Evolutionary conservation across 1,140 invertebrate species (phyloP).

Genomic region (Lethrus apterus): DNA sequence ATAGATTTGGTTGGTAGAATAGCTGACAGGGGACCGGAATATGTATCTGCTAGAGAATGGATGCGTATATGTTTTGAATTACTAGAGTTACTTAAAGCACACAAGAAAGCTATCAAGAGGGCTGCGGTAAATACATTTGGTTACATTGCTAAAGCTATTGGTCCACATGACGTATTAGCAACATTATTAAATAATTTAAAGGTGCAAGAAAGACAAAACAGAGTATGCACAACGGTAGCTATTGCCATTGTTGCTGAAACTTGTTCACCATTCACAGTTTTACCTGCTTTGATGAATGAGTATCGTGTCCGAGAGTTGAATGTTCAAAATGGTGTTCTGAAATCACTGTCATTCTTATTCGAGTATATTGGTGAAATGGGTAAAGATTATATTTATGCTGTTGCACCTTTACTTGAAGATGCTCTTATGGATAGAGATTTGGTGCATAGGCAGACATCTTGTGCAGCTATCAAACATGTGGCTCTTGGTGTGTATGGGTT

Average conservation of each 20-base stretch:
- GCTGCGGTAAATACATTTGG: conserved; percentile 99
- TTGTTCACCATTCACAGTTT: conserved; percentile 97
- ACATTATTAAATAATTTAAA: conserved; percentile 97
- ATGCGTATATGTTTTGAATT: conserved; percentile 99
- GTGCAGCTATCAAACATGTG: conserved; percentile 99
- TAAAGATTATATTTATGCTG: conserved; percentile 99
- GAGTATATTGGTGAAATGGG: conserved; percentile 99
- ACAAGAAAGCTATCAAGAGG: conserved; percentile 97
- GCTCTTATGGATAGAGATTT: conserved; percentile 99
- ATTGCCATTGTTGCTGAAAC: conserved; percentile 99
- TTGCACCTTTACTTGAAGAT: conserved; percentile 96
- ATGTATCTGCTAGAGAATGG: conserved; percentile 98
- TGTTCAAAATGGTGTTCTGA: conserved; percentile 98
- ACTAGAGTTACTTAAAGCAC: conserved; percentile 95
- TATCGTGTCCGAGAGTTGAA: conserved; percentile 98
- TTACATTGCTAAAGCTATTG: conserved; percentile 99
- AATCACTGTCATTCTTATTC: conserved; percentile 97
- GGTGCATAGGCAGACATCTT: conserved; percentile 97
- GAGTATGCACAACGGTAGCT: conserved; percentile 98
- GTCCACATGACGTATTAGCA: conserved; percentile 97
- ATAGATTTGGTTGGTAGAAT: conserved; percentile 98
- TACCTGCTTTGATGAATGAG: conserved; percentile 99
- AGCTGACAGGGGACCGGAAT: conserved; percentile 98
- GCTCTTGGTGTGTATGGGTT: conserved; percentile 97
- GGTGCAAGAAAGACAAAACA: conserved; percentile 98